Evolutionary conservation across 1,140 invertebrate genomes (phyloP), one percentile per base, ranked within the genome.

Genomic region (Maniola jurtina): DNA sequence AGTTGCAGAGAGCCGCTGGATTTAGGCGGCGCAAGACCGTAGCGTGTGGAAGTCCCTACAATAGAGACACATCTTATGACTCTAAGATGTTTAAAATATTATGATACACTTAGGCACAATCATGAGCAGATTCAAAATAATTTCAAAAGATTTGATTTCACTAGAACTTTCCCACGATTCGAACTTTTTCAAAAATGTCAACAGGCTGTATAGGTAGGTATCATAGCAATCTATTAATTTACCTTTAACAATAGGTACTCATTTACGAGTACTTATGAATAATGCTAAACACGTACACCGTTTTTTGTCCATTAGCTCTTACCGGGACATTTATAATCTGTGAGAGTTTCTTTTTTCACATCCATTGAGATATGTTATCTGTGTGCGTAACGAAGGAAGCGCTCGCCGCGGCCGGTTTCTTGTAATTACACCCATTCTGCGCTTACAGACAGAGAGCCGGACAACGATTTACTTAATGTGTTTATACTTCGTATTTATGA

Each of bases 301-400:
- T 40, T 68, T 68, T 68, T 60, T 64, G 58, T 59, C 60, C 38
- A 68, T 40, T 38, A 55, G 54, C 40, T 52, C 52, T 34, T 57
- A 50, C 62, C 34, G 42, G 25, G 50, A 50, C 62, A 61, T 69
- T 69, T 64, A 64, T 64, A 64, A 61, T 38, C 61, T 69, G 67
- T 61, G 67, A 64, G 67, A 64, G 62, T 73, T 73, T 70, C 67
- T 69, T 69, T 72, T 72, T 66, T 64, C 64, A 61, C 68, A 64
- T 73, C 71, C 67, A 73, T 73, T 70, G 71, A 73, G 68, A 67
- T 59, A 48, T 55, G 56, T 68, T 64, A 66, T 50, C 55, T 71
- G 67, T 68, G 59, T 66, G 70, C 56, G 73, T 72, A 70, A 58
- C 70, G 65, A 62, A 72, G 66, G 71, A 69, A 72, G 60, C 68